A percentile compares a stretch with the other conserved stretches of the same genome.
phyloP scores from a whole-genome alignment of 2,113 vertebrate genomes.

The Cryptoleucopteryx plumbea region DNA sequence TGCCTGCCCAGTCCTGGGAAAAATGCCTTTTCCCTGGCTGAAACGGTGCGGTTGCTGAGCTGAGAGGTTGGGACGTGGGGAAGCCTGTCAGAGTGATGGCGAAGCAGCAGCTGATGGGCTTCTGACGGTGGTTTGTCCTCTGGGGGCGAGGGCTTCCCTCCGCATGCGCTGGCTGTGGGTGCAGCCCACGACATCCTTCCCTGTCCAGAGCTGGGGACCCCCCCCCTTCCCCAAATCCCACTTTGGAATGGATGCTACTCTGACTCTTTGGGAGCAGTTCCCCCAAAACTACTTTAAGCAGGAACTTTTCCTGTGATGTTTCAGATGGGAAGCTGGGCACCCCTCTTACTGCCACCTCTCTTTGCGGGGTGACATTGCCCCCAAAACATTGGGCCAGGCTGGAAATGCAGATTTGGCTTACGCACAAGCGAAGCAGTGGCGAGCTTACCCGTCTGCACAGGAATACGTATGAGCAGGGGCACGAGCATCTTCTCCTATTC shows the following conservation, averaged over 20 bases:
- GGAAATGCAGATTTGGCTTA: accelerated
- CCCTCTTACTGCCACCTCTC: neutral
- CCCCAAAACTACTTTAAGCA: no score
- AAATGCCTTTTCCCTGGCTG: neutral
- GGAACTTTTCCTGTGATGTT: neutral
- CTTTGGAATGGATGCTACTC: no score
- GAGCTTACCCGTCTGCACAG: neutral
- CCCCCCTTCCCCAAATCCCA: no score
- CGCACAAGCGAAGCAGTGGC: accelerated
- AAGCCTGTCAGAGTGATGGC: neutral
- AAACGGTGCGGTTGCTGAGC: accelerated
- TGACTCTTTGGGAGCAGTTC: neutral
- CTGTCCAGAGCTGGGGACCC: neutral
- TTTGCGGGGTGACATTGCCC: no score
- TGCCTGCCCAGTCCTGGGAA: accelerated
- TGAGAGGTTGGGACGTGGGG: accelerated
- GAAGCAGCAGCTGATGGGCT: neutral
- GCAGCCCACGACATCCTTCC: neutral
- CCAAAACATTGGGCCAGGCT: accelerated
- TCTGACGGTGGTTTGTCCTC: accelerated
- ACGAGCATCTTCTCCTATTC: neutral
- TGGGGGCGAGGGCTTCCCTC: neutral
- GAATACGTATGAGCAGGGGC: neutral
- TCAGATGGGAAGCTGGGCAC: accelerated
- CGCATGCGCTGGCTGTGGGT: accelerated